Evolutionary conservation across 2,888 invertebrate genomes (phyloP), one percentile per base, ranked within the genome.

Genomic region (Eupeodes luniger): DNA sequence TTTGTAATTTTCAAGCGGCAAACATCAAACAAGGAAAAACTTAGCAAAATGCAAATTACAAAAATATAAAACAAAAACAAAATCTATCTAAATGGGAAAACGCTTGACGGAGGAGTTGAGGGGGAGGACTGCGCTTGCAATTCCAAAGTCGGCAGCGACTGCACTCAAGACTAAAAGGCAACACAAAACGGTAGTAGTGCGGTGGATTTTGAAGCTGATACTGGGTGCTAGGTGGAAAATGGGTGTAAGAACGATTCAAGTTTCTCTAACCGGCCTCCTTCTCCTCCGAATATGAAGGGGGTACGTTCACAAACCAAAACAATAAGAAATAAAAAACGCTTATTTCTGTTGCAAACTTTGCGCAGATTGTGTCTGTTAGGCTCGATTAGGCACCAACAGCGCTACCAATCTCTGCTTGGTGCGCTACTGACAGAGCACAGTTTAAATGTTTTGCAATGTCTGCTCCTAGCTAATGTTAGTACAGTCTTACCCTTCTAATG

Each of bases 1-100:
- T 85, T 84, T 88, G 88, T 88, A 88, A 88, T 88, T 88, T 85
- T 84, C 84, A 78, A 85, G 85, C 88, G 85, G 88, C 81, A 74
- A 85, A 88, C 88, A 78, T 88, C 88, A 88, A 88, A 88, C 88
- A 66, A 47, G 36, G n/a, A 79, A 81, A 88, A 88, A 86, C 81
- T 81, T 81, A 47, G 72, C 77, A 84, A 88, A 88, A 88, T 88
- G 87, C 87, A 88, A 88, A 88, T 88, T 84, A 83, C 72, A 80
- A 72, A 47, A 67, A 66, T 49, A 49, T 67, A 82, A 79, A 51
- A 64, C 0, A 16, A n/a, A 69, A 78, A 69, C 16, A 64, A 55
- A 81, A 74, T 64, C 70, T 70, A 55, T 70, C 70, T 83, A 83
- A 87, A 87, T 83, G 80, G 81, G 77, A 88, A 83, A 88, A 88